Evolutionary conservation across 1,140 invertebrate species (phyloP), one percentile per base, ranked within the genome.

Genomic region (Nephila pilipes): DNA sequence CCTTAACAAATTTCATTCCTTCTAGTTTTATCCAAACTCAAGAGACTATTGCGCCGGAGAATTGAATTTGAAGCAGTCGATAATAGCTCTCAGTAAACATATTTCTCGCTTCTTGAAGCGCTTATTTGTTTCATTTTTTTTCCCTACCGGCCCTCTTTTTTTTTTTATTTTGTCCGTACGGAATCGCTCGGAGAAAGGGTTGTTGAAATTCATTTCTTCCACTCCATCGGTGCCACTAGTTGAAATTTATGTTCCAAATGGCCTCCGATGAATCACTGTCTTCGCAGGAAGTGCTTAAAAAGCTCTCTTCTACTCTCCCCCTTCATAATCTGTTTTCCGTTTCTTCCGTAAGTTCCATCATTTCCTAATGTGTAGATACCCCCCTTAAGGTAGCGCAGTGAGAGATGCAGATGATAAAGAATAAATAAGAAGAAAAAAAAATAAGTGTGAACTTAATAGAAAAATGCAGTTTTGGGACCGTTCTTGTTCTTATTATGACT

Each of bases 231-330:
- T 91, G 80, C 89, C 89, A 91, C 79, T 91, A 91, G 89, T 91
- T 91, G 80, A 79, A 91, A 91, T 91, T 91, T 91, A 91, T 91
- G 89, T 91, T 91, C 89, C 57, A 81, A 91, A 91, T 83, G 89
- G 89, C 79, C 69, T 25, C 89, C 54, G 80, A 91, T 91, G 89
- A 83, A 91, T 91, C 89, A 91, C 75, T 83, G 89, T 91, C 89
- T 83, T 25, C 29, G 16, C 14, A n/a, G 69, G 57, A 91, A 83
- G 79, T 83, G 80, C 89, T 83, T 81, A 83, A 91, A 91, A 91
- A 83, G 75, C 89, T 80, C 60, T 58, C 54, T 25, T 1, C 22
- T 65, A 3, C 10, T n/a, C 25, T 38, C 69, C 25, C 46, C 57
- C 46, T 36, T 91, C 88, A 57, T 91, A 91, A 91, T 91, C 89